Evolutionary conservation across 2,113 vertebrate species (phyloP), one percentile per base, ranked within the genome.

Genomic region (Pangasianodon gigas): DNA sequence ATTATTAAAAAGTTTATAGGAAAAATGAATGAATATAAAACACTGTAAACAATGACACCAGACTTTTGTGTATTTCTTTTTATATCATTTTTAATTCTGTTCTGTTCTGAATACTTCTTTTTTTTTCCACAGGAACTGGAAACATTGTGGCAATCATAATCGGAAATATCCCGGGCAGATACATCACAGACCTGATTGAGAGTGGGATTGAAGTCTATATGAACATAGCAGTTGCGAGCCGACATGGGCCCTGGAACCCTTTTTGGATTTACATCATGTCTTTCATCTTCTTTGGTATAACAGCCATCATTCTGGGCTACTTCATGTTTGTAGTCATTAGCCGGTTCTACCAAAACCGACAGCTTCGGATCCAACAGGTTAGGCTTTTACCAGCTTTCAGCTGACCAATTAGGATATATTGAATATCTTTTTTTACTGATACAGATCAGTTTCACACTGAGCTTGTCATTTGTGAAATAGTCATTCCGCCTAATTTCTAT

Each of bases 231-330:
- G 52, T 92, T 0, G 95, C 93, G 62, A 92, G 18, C 26, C 87
- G 91, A 9, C 92, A 94, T 0, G 94, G 94, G 19, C 91, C 91
- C 67, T 96, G 94, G 94, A 94, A 93, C 87, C 90, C 92, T 5
- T 95, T 95, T 92, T 96, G 96, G 96, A 92, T 95, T 6, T 96
- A 95, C 82, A 92, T 95, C 56, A 93, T 95, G 87, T 96, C 95
- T 71, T 95, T 96, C 2, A 93, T 94, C 74, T 96, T 96, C 92
- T 95, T 96, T 67, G 91, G 95, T 0, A 93, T 96, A 65, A 95
- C 94, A 0, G 92, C 92, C 1, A 93, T 95, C 19, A 94, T 94
- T 0, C 89, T 96, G 65, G 80, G 92, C 89, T 96, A 96, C 92
- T 96, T 96, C 69, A 91, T 93, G 52, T 95, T 95, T 6, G 87